Base-by-base conservation (phyloP, 2,888 invertebrate species). In the Leptinotarsa haldemani region DNA sequence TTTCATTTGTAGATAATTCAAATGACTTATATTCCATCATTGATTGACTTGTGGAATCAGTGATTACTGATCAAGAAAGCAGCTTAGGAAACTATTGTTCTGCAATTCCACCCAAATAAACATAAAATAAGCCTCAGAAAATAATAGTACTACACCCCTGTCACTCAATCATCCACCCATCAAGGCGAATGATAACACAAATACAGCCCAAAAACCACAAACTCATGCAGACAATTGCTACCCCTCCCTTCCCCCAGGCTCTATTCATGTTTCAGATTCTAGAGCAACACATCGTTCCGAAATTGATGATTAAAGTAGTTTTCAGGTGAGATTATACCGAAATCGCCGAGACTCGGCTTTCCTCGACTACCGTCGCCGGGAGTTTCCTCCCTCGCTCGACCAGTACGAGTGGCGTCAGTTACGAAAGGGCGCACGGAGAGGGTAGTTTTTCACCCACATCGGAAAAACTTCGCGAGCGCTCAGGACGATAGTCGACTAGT, bases 371-470 rank as follows among this genome's bases (percentile, higher is more conserved):
- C 53, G 74, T 74, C 77, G 78, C 46, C 58, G 56, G 80, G 85
- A 84, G 84, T 85, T 86, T 85, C 85, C 86, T 83, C 84, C 84
- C 85, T 83, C 82, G 80, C 79, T 81, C 81, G 82, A 80, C 82
- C 81, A 83, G 84, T 84, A 84, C 80, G 86, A 83, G 83, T 85
- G 86, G 85, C 85, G 85, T 84, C 86, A 87, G 87, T 87, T 85
- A 83, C 71, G 83, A 84, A 81, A 83, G 82, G 83, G 84, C 82
- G 80, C 77, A 76, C 81, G 81, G 73, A 77, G 71, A 80, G 82
- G 84, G 84, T 83, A 80, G 81, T 76, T 81, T 84, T 75, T 50
- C 48, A 52, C 50, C 80, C 50, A 77, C 77, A 70, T 72, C 73
- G 77, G 52, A 65, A 74, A 77, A 73, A 74, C 69, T 65, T 74